A percentile compares a stretch with the other conserved stretches of the same genome.
These are phyloP conservation scores for Maccullochella peelii DNA, from an alignment of 2,113 vertebrate genomes.

Conservation along the genomic window DNA sequence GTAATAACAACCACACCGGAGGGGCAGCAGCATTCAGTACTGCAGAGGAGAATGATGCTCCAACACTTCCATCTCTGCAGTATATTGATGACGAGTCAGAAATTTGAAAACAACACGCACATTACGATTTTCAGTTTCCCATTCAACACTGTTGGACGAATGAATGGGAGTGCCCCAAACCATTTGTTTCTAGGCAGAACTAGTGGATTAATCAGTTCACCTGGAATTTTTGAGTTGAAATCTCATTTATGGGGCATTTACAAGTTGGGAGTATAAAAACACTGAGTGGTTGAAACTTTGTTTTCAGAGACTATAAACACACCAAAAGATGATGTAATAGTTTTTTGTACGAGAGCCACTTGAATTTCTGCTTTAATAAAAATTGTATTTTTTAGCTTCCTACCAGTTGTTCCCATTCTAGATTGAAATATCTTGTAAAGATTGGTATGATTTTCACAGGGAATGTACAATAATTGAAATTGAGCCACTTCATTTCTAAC, in stretches of 20 bases:
- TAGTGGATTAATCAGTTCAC: neutral
- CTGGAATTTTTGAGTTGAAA: neutral
- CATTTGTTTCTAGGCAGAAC: neutral
- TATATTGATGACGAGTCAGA: slow-evolving; percentile 71
- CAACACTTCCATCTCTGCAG: slow-evolving; percentile 38
- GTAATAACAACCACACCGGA: slow-evolving; percentile 69
- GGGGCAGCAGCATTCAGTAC: neutral
- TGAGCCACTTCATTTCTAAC: slow-evolving; percentile 51
- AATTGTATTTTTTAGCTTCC: neutral
- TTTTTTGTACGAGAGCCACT: slow-evolving; percentile 4
- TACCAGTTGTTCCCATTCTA: neutral
- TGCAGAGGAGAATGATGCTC: slow-evolving; percentile 4
- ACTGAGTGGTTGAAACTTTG: neutral
- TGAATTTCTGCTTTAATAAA: slow-evolving; percentile 15
- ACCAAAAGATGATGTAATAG: neutral
- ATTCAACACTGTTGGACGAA: neutral
- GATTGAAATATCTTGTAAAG: neutral
- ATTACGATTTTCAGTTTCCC: neutral
- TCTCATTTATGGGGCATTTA: neutral
- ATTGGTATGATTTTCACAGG: slow-evolving; percentile 17
- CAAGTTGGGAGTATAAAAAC: neutral
- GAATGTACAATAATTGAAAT: slow-evolving; percentile 40
- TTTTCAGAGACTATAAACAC: neutral
- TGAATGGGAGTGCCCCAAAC: neutral
- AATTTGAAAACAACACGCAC: slow-evolving; percentile 40